Conservation (phyloP, 2,888 invertebrate genomes). For the Heteromurus nitidus region DNA sequence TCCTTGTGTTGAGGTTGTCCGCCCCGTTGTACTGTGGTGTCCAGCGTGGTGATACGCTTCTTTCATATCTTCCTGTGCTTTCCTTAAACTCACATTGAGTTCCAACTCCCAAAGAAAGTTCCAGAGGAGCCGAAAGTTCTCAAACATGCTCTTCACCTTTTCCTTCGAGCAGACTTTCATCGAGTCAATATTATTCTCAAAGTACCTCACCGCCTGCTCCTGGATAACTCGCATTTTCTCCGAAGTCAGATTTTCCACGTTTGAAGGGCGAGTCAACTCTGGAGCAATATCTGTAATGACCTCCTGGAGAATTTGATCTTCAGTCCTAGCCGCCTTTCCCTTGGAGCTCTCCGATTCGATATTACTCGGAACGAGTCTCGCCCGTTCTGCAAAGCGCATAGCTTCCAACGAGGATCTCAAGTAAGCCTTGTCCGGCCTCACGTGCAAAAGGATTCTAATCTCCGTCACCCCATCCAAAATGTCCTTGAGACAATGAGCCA, state of each 20-base stretch:
- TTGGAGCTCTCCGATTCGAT: not conserved
- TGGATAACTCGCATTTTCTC: conserved; percentile 45
- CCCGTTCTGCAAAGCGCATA: conserved; percentile 69
- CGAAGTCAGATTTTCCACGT: conserved; percentile 12
- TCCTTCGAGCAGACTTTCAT: conserved; percentile 47
- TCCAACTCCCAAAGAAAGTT: conserved; percentile 53
- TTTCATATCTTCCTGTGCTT: conserved; percentile 43
- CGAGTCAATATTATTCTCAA: conserved; percentile 53
- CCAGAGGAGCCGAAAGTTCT: conserved; percentile 63
- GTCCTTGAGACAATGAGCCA: conserved; percentile 72
- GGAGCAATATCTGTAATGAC: conserved; percentile 58
- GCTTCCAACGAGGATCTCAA: conserved; percentile 66
- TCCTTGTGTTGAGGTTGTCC: not conserved
- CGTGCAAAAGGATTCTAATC: conserved; percentile 68
- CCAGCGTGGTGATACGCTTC: not conserved
- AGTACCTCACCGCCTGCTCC: conserved; percentile 44
- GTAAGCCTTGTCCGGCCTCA: conserved; percentile 66
- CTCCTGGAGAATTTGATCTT: conserved; percentile 57
- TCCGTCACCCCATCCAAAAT: conserved; percentile 63
- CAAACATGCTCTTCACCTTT: conserved; percentile 61
- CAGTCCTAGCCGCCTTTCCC: not conserved
- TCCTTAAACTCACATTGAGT: conserved; percentile 40
- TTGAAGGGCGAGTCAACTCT: conserved; percentile 47
- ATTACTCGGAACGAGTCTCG: conserved; percentile 62
- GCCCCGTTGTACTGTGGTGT: not conserved